A percentile compares a stretch with the other conserved stretches of the same genome.
These are phyloP conservation scores for Notolepis coatsorum DNA, from an alignment of 2,797 vertebrate genomes.

Conservation along the genomic window DNA sequence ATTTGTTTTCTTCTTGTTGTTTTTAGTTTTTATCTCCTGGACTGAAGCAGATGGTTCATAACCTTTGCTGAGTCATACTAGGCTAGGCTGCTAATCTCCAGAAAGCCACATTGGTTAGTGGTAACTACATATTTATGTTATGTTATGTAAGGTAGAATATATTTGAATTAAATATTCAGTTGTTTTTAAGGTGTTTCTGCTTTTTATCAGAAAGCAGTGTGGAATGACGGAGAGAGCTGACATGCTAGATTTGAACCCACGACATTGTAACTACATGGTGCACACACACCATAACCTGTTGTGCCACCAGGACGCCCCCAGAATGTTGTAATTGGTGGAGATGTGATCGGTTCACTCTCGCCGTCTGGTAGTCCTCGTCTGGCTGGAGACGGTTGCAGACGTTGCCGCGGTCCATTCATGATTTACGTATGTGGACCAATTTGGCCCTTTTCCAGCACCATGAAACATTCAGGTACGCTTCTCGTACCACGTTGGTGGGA, in stretches of 20 bases:
- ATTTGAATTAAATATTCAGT: neutral
- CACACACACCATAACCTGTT: too few species aligned
- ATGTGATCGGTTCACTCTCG: neutral
- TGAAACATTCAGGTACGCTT: slow-evolving; percentile 27
- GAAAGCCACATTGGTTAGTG: slow-evolving; percentile 40
- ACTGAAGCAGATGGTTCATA: slow-evolving; percentile 48
- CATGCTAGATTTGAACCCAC: too few species aligned
- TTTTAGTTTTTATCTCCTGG: slow-evolving; percentile 27
- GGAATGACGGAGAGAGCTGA: too few species aligned
- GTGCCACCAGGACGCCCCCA: too few species aligned
- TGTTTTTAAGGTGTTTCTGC: neutral
- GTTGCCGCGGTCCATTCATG: slow-evolving; percentile 13
- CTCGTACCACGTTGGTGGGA: slow-evolving; percentile 33
- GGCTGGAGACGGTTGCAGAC: neutral
- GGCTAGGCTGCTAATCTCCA: slow-evolving; percentile 21
- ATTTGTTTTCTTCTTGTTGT: slow-evolving; percentile 25
- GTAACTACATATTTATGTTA: slow-evolving; percentile 21
- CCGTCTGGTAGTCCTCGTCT: neutral
- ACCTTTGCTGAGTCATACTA: slow-evolving; percentile 31
- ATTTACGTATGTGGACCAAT: slow-evolving; percentile 22
- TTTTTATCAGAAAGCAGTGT: neutral
- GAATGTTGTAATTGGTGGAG: slow-evolving; percentile 1
- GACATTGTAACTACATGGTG: too few species aligned
- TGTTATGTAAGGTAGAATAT: slow-evolving; percentile 18
- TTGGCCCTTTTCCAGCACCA: slow-evolving; percentile 30